A percentile compares a stretch with the other conserved stretches of the same genome.
These are phyloP conservation scores for Perodicticus potto DNA, from an alignment of 2,797 vertebrate genomes.

Conservation along the genomic window DNA sequence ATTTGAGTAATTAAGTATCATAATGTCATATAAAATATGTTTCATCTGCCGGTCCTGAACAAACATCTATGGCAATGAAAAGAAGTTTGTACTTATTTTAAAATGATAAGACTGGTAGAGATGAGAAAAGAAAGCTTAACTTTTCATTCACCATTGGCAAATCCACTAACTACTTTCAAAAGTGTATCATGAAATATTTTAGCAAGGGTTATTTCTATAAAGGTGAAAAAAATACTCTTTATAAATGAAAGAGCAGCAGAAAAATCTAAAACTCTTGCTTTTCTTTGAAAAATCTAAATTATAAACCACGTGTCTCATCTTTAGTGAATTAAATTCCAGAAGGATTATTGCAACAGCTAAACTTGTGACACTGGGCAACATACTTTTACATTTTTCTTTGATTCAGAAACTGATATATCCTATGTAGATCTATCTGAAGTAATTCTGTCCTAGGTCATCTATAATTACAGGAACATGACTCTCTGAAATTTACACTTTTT, in stretches of 20 bases:
- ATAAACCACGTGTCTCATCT: not conserved
- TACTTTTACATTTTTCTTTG: not conserved
- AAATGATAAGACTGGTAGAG: not conserved
- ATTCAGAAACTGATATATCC: not conserved
- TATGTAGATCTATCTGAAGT: not conserved
- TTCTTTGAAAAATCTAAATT: not conserved
- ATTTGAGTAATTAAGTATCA: not conserved
- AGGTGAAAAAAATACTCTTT: not conserved
- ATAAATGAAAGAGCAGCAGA: not conserved
- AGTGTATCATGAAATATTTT: not conserved
- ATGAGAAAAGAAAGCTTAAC: not conserved
- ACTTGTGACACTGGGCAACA: not conserved
- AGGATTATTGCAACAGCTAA: not conserved
- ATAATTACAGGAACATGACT: not conserved
- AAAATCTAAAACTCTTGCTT: not conserved
- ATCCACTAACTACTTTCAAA: not conserved
- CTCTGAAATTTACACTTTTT: not conserved
- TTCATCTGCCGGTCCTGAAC: not conserved
- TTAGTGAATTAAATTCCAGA: not conserved
- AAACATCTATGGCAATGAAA: not conserved
- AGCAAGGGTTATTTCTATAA: not conserved
- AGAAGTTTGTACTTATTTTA: constrained; percentile 4
- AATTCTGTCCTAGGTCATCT: not conserved
- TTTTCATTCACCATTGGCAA: not conserved
- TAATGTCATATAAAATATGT: not conserved